Base-by-base conservation (phyloP, 1,140 invertebrate genomes). In the Megalonaias nervosa region DNA sequence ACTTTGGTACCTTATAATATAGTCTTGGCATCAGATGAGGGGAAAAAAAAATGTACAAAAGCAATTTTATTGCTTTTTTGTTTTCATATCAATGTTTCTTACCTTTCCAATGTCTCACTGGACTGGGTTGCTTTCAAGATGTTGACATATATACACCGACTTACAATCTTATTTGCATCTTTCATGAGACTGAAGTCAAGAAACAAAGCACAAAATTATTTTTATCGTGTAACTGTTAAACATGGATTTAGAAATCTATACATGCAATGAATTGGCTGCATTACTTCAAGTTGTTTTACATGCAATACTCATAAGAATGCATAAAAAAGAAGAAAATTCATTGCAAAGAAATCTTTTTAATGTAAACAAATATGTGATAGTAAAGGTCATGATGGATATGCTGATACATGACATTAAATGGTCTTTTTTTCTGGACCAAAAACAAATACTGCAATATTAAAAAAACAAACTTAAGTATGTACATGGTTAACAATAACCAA, bases 141-240 rank as follows among this genome's bases (percentile, higher is more conserved):
- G 90, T 98, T 96, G 79, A 97, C 94, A 88, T 98, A 99, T 83
- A 98, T 96, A 92, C 97, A 98, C 92, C 97, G 97, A 83, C 96
- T 97, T 57, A 98, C 97, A 71, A 98, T 92, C 90, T 98, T 98
- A 89, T 96, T 97, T 1, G 97, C 98, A 93, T 97, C 97, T 38
- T 95, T 95, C 97, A 98, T 98, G 86, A 98, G 93, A 88, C 96
- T 98, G 92, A 81, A 94, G 94, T 80, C 86, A 91, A 90, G 91
- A 87, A 72, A 15, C 17, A 62, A 12, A 62, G 16, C 17, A 71
- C 17, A 21, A 21, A 23, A 19, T 21, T 14, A 67, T 23, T 48
- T 16, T 55, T 11, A 17, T 21, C 13, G 66, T 12, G 6, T 12
- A 17, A 21, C n/a, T 17, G 23, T 19, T 16, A 16, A 71, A n/a